A percentile compares a stretch with the other conserved stretches of the same genome.
Conservation (phyloP, 1,140 invertebrate genomes). For the Argopecten irradians region DNA sequence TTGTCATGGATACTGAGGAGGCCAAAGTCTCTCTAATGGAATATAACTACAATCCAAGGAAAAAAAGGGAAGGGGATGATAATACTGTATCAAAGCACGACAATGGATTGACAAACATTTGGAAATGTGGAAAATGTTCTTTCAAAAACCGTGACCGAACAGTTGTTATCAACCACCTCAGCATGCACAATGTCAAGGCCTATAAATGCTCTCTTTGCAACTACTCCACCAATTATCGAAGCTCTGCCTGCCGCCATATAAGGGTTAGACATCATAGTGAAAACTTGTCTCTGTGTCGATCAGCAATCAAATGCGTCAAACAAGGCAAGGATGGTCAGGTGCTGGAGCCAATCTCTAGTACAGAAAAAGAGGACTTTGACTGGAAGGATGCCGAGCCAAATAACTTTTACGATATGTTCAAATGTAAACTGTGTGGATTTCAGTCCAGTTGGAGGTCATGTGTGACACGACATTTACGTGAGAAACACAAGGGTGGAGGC, state of each 20-base stretch:
- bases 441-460: conserved; percentile 59
- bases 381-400: conserved; percentile 39
- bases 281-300: conserved; percentile 52
- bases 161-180: conserved; percentile 66
- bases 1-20: conserved; percentile 61
- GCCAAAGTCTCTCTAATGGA: conserved; percentile 60
- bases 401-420: conserved; percentile 48
- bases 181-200: conserved; percentile 66
- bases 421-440: conserved; percentile 67
- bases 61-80: conserved; percentile 32
- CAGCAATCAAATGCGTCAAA: conserved; percentile 59
- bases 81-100: not conserved
- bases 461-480: conserved; percentile 61
- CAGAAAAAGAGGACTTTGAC: conserved; percentile 30
- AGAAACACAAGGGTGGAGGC: conserved; percentile 56
- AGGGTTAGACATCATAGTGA: conserved; percentile 60
- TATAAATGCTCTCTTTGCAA: conserved; percentile 67
- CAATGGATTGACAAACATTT: conserved; percentile 54
- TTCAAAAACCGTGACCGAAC: conserved; percentile 61
- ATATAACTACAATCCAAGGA: conserved; percentile 61
- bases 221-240: conserved; percentile 64
- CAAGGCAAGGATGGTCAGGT: conserved; percentile 30
- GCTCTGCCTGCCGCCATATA: conserved; percentile 66
- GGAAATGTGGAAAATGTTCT: conserved; percentile 72
- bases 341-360: conserved; percentile 26